These are phyloP conservation scores for Eublepharis macularius DNA, from an alignment of 2,113 vertebrate species.

Conservation along the genomic window DNA sequence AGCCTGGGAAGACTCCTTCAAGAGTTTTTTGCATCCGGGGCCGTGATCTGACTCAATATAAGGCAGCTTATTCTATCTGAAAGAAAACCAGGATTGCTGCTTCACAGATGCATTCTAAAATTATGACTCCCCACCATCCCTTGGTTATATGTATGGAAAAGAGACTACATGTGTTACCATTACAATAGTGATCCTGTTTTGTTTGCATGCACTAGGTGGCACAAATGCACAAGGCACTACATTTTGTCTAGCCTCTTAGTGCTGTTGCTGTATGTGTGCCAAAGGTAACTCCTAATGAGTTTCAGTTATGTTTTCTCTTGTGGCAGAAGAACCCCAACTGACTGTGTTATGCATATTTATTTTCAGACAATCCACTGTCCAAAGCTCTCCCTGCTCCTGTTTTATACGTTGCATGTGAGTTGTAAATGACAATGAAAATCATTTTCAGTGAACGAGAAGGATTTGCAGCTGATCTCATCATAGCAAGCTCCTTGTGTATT, in stretches of 20 bases:
- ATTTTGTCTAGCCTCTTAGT: neutral
- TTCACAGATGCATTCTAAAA: neutral
- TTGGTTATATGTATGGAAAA: neutral
- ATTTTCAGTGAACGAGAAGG: neutral
- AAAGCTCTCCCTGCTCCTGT: neutral
- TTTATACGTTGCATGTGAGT: constrained; percentile 5
- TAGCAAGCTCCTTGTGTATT: neutral
- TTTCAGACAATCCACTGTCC: neutral
- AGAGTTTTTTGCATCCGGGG: no score
- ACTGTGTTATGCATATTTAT: neutral
- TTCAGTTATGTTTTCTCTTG: constrained; percentile 7
- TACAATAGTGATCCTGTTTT: neutral
- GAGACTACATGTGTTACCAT: neutral
- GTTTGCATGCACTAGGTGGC: constrained; percentile 64
- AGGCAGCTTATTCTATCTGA: neutral
- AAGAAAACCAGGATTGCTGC: neutral
- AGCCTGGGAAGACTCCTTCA: neutral
- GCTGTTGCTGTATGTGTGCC: neutral
- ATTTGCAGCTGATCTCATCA: neutral
- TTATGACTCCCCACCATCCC: no score
- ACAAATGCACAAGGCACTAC: constrained; percentile 39
- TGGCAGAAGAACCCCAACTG: neutral
- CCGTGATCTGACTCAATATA: neutral
- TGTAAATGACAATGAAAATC: neutral
- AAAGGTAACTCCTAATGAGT: neutral